These are phyloP conservation scores for Crioceris asparagi DNA, from an alignment of 2,888 invertebrate species.

Conservation along the genomic window DNA sequence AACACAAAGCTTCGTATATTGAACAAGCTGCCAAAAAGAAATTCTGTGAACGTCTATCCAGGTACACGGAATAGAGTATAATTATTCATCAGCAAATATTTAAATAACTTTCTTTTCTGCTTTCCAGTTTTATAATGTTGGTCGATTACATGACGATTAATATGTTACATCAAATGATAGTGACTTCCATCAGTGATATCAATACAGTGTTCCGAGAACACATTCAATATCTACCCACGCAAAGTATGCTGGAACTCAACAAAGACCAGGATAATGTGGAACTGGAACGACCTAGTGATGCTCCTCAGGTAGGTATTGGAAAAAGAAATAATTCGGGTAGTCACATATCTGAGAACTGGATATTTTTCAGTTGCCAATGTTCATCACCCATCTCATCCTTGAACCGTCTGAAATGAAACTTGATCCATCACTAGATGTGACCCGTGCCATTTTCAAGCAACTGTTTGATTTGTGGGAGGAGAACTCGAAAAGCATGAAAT, in stretches of 20 bases:
- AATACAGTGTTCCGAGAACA: slow-evolving; percentile 46
- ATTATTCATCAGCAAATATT: neutral
- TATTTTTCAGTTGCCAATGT: slow-evolving; percentile 48
- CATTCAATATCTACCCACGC: slow-evolving; percentile 40
- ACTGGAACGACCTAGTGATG: slow-evolving; percentile 34
- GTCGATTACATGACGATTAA: slow-evolving; percentile 62
- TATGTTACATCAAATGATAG: slow-evolving; percentile 54
- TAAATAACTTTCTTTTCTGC: slow-evolving; percentile 15
- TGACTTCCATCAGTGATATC: slow-evolving; percentile 51
- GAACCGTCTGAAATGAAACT: slow-evolving; percentile 35
- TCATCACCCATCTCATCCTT: slow-evolving; percentile 46
- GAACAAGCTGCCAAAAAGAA: slow-evolving; percentile 76
- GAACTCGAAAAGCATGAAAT: slow-evolving; percentile 55
- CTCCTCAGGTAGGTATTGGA: slow-evolving; percentile 31
- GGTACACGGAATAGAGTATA: slow-evolving; percentile 42
- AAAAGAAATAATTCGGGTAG: neutral
- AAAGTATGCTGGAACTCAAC: slow-evolving; percentile 34
- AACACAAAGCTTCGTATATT: slow-evolving; percentile 52
- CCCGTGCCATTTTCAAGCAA: slow-evolving; percentile 47
- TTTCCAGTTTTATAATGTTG: slow-evolving; percentile 58
- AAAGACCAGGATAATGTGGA: slow-evolving; percentile 39
- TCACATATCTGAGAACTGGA: neutral
- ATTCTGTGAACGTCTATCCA: slow-evolving; percentile 66
- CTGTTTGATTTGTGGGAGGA: slow-evolving; percentile 57
- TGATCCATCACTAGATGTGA: slow-evolving; percentile 52